Evolutionary conservation across 2,797 vertebrate genomes (phyloP), one percentile per base, ranked within the genome.

Genomic region (Microcaecilia unicolor): DNA sequence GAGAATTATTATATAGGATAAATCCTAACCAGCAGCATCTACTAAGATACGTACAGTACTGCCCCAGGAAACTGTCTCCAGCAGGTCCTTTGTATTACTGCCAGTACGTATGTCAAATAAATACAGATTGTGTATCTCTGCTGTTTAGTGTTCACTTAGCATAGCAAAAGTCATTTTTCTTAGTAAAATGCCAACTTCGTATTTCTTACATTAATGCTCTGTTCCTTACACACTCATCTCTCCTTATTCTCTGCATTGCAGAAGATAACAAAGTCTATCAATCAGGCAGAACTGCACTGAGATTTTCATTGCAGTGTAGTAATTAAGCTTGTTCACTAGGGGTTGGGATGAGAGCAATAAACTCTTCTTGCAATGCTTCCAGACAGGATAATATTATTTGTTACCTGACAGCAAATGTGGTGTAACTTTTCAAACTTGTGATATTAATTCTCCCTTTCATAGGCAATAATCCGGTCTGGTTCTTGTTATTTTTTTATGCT

Each of bases 271-370:
- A 40, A 34, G 54, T 15, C 55, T 67, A 62, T 63, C 54, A 49
- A 35, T 63, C 48, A 67, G 27, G 31, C 47, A 23, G 47, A 22
- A 22, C 10, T 5, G 4, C 47, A 38, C 35, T 65, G 53, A 60
- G 57, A 44, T 34, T 63, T 67, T 64, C 45, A 34, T 51, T 47
- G 44, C 33, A 64, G 51, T 64, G 58, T 49, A 48, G 50, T 52
- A 70, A 70, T 64, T 69, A 70, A 50, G 26, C 62, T 48, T 64
- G 34, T 58, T 71, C 68, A 67, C 35, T 25, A 28, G 34, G 18
- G 34, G 15, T 46, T 43, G 18, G 0, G 10, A 53, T 52, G 34
- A 55, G 31, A 50, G 53, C 34, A 67, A 44, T 49, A 43, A 44
- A 59, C 31, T 25, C 38, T 25, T 63, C 61, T 50, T 34, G 34